These are phyloP conservation scores for Diglossa cyanea DNA, from an alignment of 2,797 vertebrate species.

Conservation along the genomic window DNA sequence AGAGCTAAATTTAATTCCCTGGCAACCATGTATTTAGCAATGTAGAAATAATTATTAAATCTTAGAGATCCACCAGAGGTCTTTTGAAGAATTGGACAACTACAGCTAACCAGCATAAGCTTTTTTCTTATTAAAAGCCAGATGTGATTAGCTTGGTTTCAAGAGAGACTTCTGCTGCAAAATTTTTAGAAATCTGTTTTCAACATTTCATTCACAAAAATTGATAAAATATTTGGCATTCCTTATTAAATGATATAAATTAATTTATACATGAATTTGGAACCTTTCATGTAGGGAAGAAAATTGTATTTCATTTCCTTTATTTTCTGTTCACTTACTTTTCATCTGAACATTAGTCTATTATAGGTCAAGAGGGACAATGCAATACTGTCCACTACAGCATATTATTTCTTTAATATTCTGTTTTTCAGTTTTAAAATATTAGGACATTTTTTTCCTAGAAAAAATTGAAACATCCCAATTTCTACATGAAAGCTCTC, in stretches of 20 bases:
- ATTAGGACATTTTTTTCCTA: neutral
- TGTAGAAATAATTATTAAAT: neutral
- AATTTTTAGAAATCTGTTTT: neutral
- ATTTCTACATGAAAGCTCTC: neutral
- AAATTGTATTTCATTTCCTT: neutral
- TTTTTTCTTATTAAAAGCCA: neutral
- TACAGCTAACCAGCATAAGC: neutral
- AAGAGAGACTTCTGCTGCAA: neutral
- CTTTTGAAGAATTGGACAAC: neutral
- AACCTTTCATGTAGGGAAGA: neutral
- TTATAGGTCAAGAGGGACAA: neutral
- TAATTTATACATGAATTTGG: neutral
- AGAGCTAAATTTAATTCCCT: neutral
- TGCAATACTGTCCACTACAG: neutral
- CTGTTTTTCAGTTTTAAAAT: neutral
- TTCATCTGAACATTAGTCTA: neutral
- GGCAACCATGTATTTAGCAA: neutral
- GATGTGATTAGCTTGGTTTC: neutral
- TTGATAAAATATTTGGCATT: neutral
- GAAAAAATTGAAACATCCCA: neutral
- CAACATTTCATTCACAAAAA: neutral
- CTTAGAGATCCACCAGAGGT: neutral
- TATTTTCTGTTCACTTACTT: neutral
- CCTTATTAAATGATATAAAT: neutral
- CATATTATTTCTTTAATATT: neutral